Evolutionary conservation across 1,140 invertebrate species (phyloP).

Genomic region (Drosophila nannoptera): DNA sequence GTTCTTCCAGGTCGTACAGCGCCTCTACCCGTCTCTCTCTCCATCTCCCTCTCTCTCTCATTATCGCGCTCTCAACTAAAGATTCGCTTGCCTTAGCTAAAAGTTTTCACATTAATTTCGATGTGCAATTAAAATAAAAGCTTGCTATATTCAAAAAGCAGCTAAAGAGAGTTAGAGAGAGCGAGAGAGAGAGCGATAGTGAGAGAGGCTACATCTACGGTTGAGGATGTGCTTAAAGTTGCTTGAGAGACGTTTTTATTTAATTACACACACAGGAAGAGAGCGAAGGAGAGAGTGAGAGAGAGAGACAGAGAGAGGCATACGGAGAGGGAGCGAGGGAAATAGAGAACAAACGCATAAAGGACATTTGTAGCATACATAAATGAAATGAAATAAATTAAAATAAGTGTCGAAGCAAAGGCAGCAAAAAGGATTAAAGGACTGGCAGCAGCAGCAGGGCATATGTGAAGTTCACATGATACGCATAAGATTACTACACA

Average conservation of each 20-base stretch:
- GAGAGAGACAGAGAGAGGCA: constrained; percentile 7
- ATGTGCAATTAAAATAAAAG: constrained; percentile 67
- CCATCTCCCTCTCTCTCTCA: no score
- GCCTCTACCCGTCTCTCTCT: no score
- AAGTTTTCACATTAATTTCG: constrained; percentile 28
- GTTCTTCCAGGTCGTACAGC: no score
- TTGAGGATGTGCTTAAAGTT: constrained; percentile 30
- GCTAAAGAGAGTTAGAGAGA: background rate
- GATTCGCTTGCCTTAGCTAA: background rate
- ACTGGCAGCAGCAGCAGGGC: constrained; percentile 23
- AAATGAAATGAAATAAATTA: constrained; percentile 77
- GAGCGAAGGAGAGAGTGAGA: background rate
- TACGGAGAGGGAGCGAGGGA: background rate
- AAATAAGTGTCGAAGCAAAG: constrained; percentile 74
- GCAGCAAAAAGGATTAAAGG: constrained; percentile 64
- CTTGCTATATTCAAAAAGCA: constrained; percentile 17
- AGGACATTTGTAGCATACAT: constrained; percentile 67
- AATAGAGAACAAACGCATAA: constrained; percentile 10
- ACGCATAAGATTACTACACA: constrained; percentile 64
- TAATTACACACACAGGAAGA: constrained; percentile 56
- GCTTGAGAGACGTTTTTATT: constrained; percentile 61
- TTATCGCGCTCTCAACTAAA: background rate
- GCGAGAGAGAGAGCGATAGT: background rate
- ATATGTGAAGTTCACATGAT: constrained; percentile 61
- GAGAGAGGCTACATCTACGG: background rate